Percentiles rank a stretch among this genome's conserved stretches.
phyloP scores from a whole-genome alignment of 1,140 invertebrate genomes.

The Onthophagus taurus region DNA sequence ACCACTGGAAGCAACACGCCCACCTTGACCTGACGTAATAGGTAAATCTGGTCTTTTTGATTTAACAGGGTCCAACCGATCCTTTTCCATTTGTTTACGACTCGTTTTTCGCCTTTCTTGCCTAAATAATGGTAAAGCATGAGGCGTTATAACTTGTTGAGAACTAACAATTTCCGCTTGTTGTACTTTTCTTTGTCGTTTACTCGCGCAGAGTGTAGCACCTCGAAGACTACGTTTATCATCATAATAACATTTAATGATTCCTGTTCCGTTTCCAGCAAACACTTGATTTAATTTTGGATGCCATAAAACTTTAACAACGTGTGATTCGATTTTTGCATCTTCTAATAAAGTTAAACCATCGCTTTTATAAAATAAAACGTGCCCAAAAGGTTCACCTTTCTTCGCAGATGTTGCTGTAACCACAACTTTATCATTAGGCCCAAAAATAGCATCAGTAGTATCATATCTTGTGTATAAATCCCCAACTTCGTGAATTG shows the following conservation, averaged over 20 bases:
- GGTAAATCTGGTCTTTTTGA: slow-evolving; percentile 91
- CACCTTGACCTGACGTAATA: slow-evolving; percentile 85
- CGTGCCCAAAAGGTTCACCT: slow-evolving; percentile 49
- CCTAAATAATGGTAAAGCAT: slow-evolving; percentile 90
- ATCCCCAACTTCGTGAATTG: slow-evolving; percentile 56
- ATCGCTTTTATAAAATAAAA: slow-evolving; percentile 75
- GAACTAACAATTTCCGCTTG: slow-evolving; percentile 79
- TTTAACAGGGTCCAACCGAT: slow-evolving; percentile 83
- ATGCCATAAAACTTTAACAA: slow-evolving; percentile 91
- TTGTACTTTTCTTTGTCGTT: slow-evolving; percentile 67
- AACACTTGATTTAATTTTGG: slow-evolving; percentile 95
- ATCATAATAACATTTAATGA: slow-evolving; percentile 86
- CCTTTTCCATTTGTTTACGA: slow-evolving; percentile 86
- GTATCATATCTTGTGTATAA: slow-evolving; percentile 82
- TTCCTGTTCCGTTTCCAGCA: slow-evolving; percentile 84
- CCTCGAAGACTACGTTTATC: slow-evolving; percentile 76
- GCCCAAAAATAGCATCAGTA: slow-evolving; percentile 91
- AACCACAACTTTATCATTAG: slow-evolving; percentile 80
- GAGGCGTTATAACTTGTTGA: slow-evolving; percentile 94
- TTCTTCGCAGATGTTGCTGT: slow-evolving; percentile 79
- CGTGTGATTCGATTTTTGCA: slow-evolving; percentile 68
- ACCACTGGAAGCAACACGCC: slow-evolving; percentile 89
- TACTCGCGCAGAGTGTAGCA: slow-evolving; percentile 82
- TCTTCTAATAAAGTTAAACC: slow-evolving; percentile 67
- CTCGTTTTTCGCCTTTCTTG: slow-evolving; percentile 85